Percentiles rank a stretch among this genome's conserved stretches.
Conservation (phyloP, 2,888 invertebrate genomes). For the Meganola albula region DNA sequence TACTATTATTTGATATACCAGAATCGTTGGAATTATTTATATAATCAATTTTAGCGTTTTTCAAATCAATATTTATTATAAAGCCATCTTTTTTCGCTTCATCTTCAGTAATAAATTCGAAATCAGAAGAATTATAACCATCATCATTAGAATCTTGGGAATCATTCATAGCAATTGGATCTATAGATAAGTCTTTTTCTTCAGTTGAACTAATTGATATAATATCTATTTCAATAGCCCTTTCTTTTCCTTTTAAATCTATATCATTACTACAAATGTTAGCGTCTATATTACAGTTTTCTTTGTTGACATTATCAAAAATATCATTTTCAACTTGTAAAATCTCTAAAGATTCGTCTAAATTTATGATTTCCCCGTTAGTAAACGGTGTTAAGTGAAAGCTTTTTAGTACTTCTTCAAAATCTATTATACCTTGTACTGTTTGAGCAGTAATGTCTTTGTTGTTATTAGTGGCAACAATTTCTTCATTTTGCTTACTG, state of each 20-base stretch:
- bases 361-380: constrained; percentile 5
- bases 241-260: background rate
- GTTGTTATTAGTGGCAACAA: background rate
- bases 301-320: constrained; percentile 3
- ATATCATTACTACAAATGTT: background rate
- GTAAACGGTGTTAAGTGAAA: constrained; percentile 1
- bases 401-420: constrained; percentile 12
- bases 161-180: constrained; percentile 7
- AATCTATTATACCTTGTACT: constrained; percentile 9
- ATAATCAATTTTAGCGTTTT: background rate
- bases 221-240: constrained; percentile 8
- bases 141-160: constrained; percentile 7
- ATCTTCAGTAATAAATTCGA: constrained; percentile 57
- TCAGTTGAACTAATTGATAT: constrained; percentile 16
- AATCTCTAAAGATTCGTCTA: constrained; percentile 10
- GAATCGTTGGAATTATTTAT: background rate
- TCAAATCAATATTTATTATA: constrained; percentile 19
- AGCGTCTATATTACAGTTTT: background rate
- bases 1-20: background rate
- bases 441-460: constrained; percentile 2
- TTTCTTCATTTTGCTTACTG: no score
- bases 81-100: constrained; percentile 40
- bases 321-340: constrained; percentile 3
- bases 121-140: constrained; percentile 58
- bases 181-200: constrained; percentile 4